These are phyloP conservation scores for Dorcus parallelipipedus DNA, from an alignment of 2,888 invertebrate genomes.

Conservation along the genomic window DNA sequence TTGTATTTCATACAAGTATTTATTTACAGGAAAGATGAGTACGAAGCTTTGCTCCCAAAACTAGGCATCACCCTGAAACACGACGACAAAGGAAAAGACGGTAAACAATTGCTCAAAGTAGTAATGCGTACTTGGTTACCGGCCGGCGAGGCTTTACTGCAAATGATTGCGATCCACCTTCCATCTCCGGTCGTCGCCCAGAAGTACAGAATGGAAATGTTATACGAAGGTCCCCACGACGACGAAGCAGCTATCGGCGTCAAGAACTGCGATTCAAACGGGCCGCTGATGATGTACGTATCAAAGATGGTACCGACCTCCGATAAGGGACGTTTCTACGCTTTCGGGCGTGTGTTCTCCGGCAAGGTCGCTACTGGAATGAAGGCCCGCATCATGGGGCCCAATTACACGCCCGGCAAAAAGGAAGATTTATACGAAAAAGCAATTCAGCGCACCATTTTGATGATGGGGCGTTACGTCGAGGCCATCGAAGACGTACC, in stretches of 20 bases:
- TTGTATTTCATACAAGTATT: background rate
- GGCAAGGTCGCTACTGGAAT: constrained; percentile 86
- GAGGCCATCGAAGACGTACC: constrained; percentile 99
- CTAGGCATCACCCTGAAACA: constrained; percentile 87
- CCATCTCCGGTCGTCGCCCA: constrained; percentile 99
- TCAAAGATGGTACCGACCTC: constrained; percentile 99
- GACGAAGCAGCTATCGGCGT: constrained; percentile 82
- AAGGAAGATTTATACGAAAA: constrained; percentile 99
- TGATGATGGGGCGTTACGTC: constrained; percentile 99
- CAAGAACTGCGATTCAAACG: constrained; percentile 93
- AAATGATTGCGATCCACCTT: constrained; percentile 99
- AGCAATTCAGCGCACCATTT: constrained; percentile 97
- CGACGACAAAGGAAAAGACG: constrained; percentile 96
- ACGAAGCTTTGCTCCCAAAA: constrained; percentile 81
- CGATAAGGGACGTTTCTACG: constrained; percentile 99
- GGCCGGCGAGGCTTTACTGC: constrained; percentile 98
- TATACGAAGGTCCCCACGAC: constrained; percentile 83
- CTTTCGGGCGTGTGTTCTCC: constrained; percentile 99
- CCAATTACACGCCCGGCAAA: constrained; percentile 96
- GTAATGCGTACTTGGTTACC: constrained; percentile 99
- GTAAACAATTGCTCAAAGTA: constrained; percentile 92
- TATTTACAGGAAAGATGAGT: constrained; percentile 80
- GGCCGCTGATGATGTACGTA: constrained; percentile 99
- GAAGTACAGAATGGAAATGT: constrained; percentile 98
- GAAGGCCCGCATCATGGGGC: constrained; percentile 98